Evolutionary conservation across 2,888 invertebrate species (phyloP).

Genomic region (Pyrocoelia pectoralis): DNA sequence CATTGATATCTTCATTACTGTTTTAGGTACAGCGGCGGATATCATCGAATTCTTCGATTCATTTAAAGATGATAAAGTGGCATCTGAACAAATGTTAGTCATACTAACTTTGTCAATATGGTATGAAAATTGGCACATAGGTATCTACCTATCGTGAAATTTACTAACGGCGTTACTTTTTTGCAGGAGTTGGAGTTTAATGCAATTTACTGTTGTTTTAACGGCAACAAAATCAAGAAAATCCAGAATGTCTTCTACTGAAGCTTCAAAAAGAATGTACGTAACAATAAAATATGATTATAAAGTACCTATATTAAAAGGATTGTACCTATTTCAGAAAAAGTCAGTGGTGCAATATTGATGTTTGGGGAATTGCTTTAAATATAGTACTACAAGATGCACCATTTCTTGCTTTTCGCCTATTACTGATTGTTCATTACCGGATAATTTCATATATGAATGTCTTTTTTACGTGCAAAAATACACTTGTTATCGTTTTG

Average conservation of each 20-base stretch:
- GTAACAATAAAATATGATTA: no score
- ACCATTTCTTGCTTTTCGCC: conserved; percentile 85
- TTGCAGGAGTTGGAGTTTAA: conserved; percentile 80
- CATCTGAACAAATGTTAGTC: conserved; percentile 80
- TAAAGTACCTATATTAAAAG: no score
- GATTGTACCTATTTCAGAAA: conserved; percentile 52
- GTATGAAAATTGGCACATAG: no score
- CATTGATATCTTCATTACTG: no score
- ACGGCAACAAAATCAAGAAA: conserved; percentile 87
- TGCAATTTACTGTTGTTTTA: conserved; percentile 94
- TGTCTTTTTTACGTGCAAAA: conserved; percentile 95
- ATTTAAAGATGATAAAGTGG: conserved; percentile 88
- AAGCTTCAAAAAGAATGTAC: conserved; percentile 48
- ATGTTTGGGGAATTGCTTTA: conserved; percentile 88
- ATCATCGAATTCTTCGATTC: conserved; percentile 98
- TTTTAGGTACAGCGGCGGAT: conserved; percentile 87
- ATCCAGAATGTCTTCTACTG: conserved; percentile 64
- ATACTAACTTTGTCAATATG: conserved; percentile 88
- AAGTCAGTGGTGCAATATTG: conserved; percentile 84
- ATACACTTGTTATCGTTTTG: conserved; percentile 85
- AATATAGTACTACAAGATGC: conserved; percentile 89
- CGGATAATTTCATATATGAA: conserved; percentile 94
- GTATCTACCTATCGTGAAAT: no score
- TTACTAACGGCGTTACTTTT: no score
- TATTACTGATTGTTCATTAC: conserved; percentile 87